phyloP scores from a whole-genome alignment of 2,113 vertebrate species.

The Neolamprologus toae region DNA sequence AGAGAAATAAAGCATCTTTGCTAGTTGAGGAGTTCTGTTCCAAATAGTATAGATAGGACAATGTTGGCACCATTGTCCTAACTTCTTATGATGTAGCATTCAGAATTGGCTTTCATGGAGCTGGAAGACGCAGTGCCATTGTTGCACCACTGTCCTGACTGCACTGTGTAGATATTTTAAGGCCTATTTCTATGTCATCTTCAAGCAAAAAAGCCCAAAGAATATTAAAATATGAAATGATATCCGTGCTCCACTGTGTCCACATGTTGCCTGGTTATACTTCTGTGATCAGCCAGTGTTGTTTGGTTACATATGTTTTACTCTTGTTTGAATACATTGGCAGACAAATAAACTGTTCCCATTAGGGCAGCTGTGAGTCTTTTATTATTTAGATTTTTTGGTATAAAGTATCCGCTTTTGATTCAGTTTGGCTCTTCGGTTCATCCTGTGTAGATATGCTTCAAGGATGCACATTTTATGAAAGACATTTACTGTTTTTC shows the following conservation, averaged over 20 bases:
- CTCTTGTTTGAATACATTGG: background rate
- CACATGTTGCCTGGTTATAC: background rate
- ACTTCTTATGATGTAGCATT: background rate
- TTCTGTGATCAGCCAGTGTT: background rate
- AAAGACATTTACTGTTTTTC: background rate
- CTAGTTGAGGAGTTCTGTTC: accelerated
- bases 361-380: background rate
- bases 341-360: background rate
- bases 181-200: background rate
- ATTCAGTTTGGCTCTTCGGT: background rate
- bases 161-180: background rate
- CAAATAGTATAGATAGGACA: background rate
- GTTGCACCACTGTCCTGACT: background rate
- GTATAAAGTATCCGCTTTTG: accelerated
- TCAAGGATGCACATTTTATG: background rate
- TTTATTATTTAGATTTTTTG: background rate
- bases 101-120: background rate
- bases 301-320: background rate
- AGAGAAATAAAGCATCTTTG: background rate
- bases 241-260: background rate
- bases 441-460: background rate
- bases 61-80: accelerated
- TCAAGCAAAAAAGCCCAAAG: background rate
- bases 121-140: background rate
- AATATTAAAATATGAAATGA: background rate